phyloP scores from a whole-genome alignment of 2,113 vertebrate genomes.

The Corythornis madagascariensis region DNA sequence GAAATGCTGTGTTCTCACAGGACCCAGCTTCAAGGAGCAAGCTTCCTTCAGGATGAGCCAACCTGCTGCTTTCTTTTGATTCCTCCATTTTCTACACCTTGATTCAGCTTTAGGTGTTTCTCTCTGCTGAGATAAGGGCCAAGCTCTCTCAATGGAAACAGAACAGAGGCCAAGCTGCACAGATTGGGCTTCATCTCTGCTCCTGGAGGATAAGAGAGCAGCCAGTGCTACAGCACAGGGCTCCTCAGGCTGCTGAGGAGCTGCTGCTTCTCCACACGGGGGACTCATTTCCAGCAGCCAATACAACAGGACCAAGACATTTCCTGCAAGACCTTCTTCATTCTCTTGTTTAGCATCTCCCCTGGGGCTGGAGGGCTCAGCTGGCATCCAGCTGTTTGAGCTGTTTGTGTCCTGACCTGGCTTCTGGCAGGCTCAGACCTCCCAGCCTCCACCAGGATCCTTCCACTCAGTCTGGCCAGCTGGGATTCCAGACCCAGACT shows the following conservation, averaged over 20 bases:
- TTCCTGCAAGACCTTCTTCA: slow-evolving; percentile 56
- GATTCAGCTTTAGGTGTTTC: not conserved
- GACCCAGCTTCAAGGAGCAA: not conserved
- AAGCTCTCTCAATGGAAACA: slow-evolving; percentile 50
- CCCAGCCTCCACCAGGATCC: slow-evolving; percentile 71
- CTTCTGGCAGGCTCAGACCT: slow-evolving; percentile 67
- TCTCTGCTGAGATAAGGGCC: not conserved
- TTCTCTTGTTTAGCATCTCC: slow-evolving; percentile 48
- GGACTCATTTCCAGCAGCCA: too few species aligned
- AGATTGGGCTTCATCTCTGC: slow-evolving; percentile 69
- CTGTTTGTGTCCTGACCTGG: slow-evolving; percentile 58
- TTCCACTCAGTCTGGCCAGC: slow-evolving; percentile 59
- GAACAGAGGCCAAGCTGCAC: slow-evolving; percentile 69
- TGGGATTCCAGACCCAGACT: slow-evolving; percentile 49
- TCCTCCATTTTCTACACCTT: not conserved
- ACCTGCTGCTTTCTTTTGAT: not conserved
- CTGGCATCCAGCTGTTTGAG: not conserved
- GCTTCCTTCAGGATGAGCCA: not conserved
- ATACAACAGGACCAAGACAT: slow-evolving; percentile 30
- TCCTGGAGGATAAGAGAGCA: slow-evolving; percentile 27
- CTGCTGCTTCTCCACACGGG: not conserved
- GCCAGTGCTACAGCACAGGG: not conserved
- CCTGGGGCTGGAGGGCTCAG: not conserved
- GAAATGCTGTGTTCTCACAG: not conserved
- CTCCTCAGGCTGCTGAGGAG: slow-evolving; percentile 25